Evolutionary conservation across 2,797 vertebrate genomes (phyloP).

Genomic region (Taenioides sp.): DNA sequence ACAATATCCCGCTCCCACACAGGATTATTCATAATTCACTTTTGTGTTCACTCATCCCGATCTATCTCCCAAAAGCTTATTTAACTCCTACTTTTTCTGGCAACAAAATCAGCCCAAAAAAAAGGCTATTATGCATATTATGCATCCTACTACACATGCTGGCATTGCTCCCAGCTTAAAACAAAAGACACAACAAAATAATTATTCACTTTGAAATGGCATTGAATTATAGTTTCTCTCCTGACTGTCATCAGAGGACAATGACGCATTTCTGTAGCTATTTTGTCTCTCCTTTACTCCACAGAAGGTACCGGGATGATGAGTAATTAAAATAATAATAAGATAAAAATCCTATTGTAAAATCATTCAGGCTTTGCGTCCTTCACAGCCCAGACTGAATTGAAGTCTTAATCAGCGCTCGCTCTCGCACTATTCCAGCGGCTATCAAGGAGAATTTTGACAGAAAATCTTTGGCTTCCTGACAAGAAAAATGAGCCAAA

Average conservation of each 20-base stretch:
- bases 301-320: slow-evolving; percentile 25
- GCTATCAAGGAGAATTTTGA: slow-evolving; percentile 51
- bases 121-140: slow-evolving; percentile 34
- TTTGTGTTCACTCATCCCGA: slow-evolving; percentile 35
- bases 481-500: slow-evolving; percentile 45
- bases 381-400: slow-evolving; percentile 26
- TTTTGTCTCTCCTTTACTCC: slow-evolving; percentile 39
- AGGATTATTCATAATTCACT: slow-evolving; percentile 45
- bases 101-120: slow-evolving; percentile 35
- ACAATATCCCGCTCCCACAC: slow-evolving; percentile 36
- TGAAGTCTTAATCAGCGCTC: slow-evolving; percentile 46
- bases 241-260: slow-evolving; percentile 27
- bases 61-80: slow-evolving; percentile 42
- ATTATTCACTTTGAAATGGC: slow-evolving; percentile 40
- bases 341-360: slow-evolving; percentile 40
- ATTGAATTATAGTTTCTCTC: slow-evolving; percentile 9
- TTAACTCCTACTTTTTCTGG: slow-evolving; percentile 39
- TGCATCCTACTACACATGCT: slow-evolving; percentile 15
- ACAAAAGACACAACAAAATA: slow-evolving; percentile 32
- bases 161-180: slow-evolving; percentile 33
- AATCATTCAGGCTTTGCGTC: slow-evolving; percentile 29
- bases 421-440: slow-evolving; percentile 44
- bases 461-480: slow-evolving; percentile 49
- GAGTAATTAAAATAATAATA: slow-evolving; percentile 51
- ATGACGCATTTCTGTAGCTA: slow-evolving; percentile 33